Base-by-base conservation (phyloP, 1,140 invertebrate genomes). In the Drosophila lacteicornis region DNA sequence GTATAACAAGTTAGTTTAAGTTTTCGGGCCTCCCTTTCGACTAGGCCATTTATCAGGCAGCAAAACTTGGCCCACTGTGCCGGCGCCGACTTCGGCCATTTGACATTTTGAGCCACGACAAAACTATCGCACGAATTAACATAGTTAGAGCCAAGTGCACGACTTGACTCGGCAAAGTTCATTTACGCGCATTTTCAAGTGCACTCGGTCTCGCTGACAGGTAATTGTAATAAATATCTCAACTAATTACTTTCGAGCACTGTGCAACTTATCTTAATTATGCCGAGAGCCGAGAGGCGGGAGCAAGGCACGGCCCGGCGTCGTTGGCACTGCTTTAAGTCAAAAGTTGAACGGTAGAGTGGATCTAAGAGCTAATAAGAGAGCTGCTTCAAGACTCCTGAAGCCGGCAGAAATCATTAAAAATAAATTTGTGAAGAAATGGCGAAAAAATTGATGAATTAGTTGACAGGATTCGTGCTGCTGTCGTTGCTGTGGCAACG, bases 141-240 rank as follows among this genome's bases (percentile, higher is more conserved):
- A 78, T 78, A 88, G 68, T 80, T 83, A 40, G 47, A 83, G 85
- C 55, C 74, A 71, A 79, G 63, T 82, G 75, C 84, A 82, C 83
- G 82, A 85, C 75, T 79, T 50, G 70, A 43, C 66, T 61, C 57
- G 46, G 38, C 55, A 50, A 65, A 53, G 57, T 75, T 63, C 63
- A 70, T 82, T 70, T 83, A 63, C 74, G 76, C 58, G 79, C 70
- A 76, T 57, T 76, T 80, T 38, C 66, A 62, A 63, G 66, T 79
- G 75, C 69, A 73, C 76, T 59, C 42, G 49, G 36, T 60, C 49
- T 27, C 63, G 66, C 62, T 76, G 84, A 76, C 84, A 88, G 84
- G 78, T 90, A 88, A 90, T 90, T 90, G 84, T 79, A 90, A 88
- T 88, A 90, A 84, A 88, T 88, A 88, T 82, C 53, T 69, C 69